A percentile compares a stretch with the other conserved stretches of the same genome.
Evolutionary conservation across 2,888 invertebrate genomes (phyloP).

Genomic region (Gymnoscelis rufifasciata): DNA sequence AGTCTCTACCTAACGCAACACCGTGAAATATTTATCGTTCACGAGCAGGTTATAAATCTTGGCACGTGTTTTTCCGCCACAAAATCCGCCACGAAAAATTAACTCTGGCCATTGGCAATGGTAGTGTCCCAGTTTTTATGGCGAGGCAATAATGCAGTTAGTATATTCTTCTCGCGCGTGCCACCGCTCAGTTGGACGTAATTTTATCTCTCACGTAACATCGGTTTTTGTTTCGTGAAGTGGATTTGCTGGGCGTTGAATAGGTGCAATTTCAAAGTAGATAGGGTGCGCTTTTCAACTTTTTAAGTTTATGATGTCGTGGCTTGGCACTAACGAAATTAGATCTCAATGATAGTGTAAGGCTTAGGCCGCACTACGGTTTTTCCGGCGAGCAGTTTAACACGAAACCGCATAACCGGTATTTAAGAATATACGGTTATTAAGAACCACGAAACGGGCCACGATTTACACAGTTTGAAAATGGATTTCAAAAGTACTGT

Average conservation of each 20-base stretch:
- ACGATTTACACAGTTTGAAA: no score
- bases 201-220: slow-evolving; percentile 31
- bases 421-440: no score
- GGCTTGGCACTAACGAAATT: no score
- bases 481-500: no score
- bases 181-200: slow-evolving; percentile 26
- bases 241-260: slow-evolving; percentile 3
- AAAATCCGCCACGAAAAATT: slow-evolving; percentile 50
- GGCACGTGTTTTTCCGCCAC: slow-evolving; percentile 47
- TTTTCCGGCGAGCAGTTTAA: no score
- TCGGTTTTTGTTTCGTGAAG: slow-evolving; percentile 20
- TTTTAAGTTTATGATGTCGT: no score
- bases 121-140: slow-evolving; percentile 38
- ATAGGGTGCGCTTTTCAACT: no score
- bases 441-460: no score
- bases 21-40: slow-evolving; percentile 43
- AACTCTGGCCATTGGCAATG: slow-evolving; percentile 42
- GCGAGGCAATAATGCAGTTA: slow-evolving; percentile 46
- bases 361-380: no score
- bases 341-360: no score
- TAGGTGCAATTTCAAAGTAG: background rate
- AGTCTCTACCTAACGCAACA: background rate
- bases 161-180: slow-evolving; percentile 43
- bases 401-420: no score
- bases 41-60: slow-evolving; percentile 53